phyloP scores from a whole-genome alignment of 2,113 vertebrate genomes.

The Seriola dumerili region DNA sequence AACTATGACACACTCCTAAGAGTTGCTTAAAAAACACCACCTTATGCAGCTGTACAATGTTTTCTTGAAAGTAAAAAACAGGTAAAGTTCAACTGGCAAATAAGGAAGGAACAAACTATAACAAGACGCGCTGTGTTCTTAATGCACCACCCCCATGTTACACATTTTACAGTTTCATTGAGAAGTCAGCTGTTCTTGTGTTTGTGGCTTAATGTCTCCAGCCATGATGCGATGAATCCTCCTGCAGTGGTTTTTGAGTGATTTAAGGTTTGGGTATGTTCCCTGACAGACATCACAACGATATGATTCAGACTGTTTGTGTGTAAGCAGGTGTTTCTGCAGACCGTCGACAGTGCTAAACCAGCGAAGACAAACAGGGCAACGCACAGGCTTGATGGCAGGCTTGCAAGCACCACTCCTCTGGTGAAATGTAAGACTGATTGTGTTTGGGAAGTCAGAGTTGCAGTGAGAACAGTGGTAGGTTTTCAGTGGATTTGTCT shows the following conservation, averaged over 20 bases:
- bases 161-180: slow-evolving; percentile 22
- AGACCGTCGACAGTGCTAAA: slow-evolving; percentile 81
- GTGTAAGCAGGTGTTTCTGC: slow-evolving; percentile 84
- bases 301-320: slow-evolving; percentile 77
- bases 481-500: slow-evolving; percentile 63
- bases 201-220: slow-evolving; percentile 48
- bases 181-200: slow-evolving; percentile 39
- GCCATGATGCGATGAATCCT: slow-evolving; percentile 82
- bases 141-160: slow-evolving; percentile 1
- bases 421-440: slow-evolving; percentile 82
- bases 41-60: slow-evolving; percentile 30
- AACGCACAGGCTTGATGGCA: slow-evolving; percentile 81
- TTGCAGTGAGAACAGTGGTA: slow-evolving; percentile 81
- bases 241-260: slow-evolving; percentile 83
- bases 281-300: slow-evolving; percentile 83
- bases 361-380: slow-evolving; percentile 82
- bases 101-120: background rate
- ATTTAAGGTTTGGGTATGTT: slow-evolving; percentile 79
- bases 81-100: slow-evolving; percentile 9
- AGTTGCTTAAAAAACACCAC: slow-evolving; percentile 13
- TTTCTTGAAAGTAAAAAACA: background rate
- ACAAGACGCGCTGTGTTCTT: background rate
- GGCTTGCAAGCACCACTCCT: slow-evolving; percentile 80
- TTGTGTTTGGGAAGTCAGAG: slow-evolving; percentile 76
- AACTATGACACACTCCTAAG: slow-evolving; percentile 6